phyloP scores from a whole-genome alignment of 2,113 vertebrate species.

The Gnathonemus echidnorhynchus region DNA sequence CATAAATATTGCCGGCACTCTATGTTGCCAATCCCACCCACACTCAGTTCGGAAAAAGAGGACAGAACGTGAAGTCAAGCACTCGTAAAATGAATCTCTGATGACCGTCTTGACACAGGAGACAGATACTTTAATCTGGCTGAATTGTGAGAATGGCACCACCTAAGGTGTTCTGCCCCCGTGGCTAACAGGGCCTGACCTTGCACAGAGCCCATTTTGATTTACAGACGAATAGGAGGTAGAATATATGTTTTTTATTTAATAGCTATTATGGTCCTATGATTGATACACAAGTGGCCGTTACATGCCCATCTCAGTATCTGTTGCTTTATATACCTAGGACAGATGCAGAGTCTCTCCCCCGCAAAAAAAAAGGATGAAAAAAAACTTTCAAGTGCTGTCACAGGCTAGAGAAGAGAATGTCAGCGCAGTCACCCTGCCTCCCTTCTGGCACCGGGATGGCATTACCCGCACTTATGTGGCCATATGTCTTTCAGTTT shows the following conservation, averaged over 20 bases:
- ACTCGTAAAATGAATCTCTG: neutral
- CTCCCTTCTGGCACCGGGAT: constrained; percentile 42
- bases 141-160: neutral
- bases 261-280: neutral
- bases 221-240: neutral
- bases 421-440: constrained; percentile 41
- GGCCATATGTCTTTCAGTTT: constrained; percentile 63
- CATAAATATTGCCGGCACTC: neutral
- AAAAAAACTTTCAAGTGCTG: constrained; percentile 35
- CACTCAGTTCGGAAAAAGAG: neutral
- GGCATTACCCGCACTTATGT: constrained; percentile 57
- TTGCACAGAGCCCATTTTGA: neutral
- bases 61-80: neutral
- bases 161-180: neutral
- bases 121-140: constrained; percentile 3
- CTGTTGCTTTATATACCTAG: no score
- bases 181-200: neutral
- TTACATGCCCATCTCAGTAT: neutral
- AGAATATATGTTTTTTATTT: neutral
- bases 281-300: neutral
- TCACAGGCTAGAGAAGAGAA: constrained; percentile 50
- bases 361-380: neutral
- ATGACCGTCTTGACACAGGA: neutral
- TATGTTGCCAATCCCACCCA: neutral
- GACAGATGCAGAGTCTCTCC: no score